Conservation (phyloP, 2,888 invertebrate species). For the Hedychridium roseum region DNA sequence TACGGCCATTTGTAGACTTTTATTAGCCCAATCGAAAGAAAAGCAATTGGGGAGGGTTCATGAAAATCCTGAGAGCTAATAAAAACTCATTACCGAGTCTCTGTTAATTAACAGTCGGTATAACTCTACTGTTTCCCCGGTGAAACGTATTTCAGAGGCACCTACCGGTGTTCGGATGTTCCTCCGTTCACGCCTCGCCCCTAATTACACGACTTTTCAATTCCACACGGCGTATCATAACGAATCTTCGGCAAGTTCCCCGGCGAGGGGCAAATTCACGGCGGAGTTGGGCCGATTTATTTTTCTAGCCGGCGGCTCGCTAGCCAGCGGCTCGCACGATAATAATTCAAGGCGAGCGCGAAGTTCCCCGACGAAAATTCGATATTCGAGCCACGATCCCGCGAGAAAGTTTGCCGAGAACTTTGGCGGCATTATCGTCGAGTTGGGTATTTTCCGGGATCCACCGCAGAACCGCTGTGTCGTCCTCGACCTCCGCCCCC, state of each 20-base stretch:
- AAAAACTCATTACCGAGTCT: no score
- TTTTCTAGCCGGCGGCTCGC: constrained; percentile 16
- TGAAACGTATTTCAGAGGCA: no score
- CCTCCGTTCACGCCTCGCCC: no score
- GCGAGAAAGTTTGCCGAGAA: constrained; percentile 39
- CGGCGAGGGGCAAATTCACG: background rate
- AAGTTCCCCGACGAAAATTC: constrained; percentile 39
- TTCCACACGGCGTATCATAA: background rate
- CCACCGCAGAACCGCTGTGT: no score
- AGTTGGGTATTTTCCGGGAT: constrained; percentile 21
- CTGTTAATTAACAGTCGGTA: no score
- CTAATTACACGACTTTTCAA: background rate
- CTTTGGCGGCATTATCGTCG: constrained; percentile 29
- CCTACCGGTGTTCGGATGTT: no score
- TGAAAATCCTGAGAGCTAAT: no score
- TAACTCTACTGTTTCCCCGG: no score
- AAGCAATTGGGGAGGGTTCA: no score
- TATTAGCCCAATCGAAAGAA: no score
- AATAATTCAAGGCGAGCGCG: constrained; percentile 37
- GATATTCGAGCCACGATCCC: constrained; percentile 48
- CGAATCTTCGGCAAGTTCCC: background rate
- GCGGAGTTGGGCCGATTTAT: constrained; percentile 13
- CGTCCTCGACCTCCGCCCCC: no score
- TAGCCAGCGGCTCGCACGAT: constrained; percentile 24
- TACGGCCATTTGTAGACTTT: no score